Conservation (phyloP, 2,797 vertebrate genomes). For the Agapornis canus region DNA sequence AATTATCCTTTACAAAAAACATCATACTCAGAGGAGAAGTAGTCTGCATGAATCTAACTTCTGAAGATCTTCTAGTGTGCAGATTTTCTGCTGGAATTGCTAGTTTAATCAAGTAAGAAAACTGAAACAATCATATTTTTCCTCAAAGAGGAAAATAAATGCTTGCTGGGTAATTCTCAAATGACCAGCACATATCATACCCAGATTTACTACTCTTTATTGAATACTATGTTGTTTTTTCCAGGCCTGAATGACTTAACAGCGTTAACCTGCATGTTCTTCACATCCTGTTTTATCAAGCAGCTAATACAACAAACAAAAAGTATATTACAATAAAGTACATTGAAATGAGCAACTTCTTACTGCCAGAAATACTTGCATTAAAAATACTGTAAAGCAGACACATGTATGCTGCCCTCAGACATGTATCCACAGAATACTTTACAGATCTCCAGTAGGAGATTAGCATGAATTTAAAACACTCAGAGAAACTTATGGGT, state of each 20-base stretch:
- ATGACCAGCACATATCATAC: not conserved
- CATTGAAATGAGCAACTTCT: not conserved
- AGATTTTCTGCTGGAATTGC: not conserved
- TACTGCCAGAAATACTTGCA: not conserved
- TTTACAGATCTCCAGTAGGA: not conserved
- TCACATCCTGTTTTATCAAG: slow-evolving; percentile 3
- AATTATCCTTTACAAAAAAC: not conserved
- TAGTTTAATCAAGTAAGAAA: not conserved
- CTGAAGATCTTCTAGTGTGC: not conserved
- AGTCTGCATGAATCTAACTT: not conserved
- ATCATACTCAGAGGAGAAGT: not conserved
- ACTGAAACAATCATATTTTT: not conserved
- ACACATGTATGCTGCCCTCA: not conserved
- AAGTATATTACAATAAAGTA: not conserved
- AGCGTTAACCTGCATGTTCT: not conserved
- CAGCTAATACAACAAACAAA: not conserved
- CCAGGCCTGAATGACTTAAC: not conserved
- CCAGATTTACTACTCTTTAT: not conserved
- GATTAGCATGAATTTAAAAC: not conserved
- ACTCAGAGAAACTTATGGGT: not conserved
- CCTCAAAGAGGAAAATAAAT: not conserved
- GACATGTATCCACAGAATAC: not conserved
- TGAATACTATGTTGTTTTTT: not conserved
- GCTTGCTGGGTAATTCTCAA: not conserved
- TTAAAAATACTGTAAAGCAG: not conserved